These are phyloP conservation scores for Mastomys coucha DNA, from an alignment of 2,113 vertebrate species.

Conservation along the genomic window DNA sequence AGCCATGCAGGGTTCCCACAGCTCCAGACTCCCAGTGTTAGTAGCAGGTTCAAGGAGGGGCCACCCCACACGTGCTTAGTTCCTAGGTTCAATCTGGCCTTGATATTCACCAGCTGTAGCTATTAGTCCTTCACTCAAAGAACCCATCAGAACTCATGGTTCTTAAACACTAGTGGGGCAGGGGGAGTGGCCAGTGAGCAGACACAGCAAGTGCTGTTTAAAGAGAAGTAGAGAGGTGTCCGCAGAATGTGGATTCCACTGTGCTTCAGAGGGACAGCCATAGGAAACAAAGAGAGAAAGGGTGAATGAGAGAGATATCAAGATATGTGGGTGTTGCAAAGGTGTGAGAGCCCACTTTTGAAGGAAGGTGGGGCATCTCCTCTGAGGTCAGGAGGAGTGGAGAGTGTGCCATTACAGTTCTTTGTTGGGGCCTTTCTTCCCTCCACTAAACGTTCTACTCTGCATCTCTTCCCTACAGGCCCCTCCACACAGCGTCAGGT, in stretches of 20 bases:
- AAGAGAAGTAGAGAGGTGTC: not conserved
- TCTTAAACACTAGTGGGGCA: not conserved
- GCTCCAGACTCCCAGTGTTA: not conserved
- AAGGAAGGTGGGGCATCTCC: accelerated
- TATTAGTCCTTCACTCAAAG: not conserved
- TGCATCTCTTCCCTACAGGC: constrained; percentile 87
- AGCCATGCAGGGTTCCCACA: not conserved
- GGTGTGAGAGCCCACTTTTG: not conserved
- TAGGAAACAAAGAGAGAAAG: no score
- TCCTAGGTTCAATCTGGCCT: not conserved
- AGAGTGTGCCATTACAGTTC: accelerated
- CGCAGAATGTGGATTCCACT: accelerated
- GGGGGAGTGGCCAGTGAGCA: not conserved
- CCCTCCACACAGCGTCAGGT: constrained; percentile 94
- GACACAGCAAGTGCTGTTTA: accelerated
- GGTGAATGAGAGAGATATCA: accelerated
- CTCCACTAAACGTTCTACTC: constrained; percentile 22
- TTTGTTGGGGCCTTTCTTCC: not conserved
- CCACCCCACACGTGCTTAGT: accelerated
- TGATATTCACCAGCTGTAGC: not conserved
- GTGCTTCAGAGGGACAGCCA: not conserved
- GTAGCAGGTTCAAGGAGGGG: not conserved
- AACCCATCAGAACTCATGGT: accelerated
- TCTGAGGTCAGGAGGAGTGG: not conserved
- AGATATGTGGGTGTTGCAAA: accelerated